Conservation (phyloP, 2,888 invertebrate species). For the Pseudococcus longispinus region DNA sequence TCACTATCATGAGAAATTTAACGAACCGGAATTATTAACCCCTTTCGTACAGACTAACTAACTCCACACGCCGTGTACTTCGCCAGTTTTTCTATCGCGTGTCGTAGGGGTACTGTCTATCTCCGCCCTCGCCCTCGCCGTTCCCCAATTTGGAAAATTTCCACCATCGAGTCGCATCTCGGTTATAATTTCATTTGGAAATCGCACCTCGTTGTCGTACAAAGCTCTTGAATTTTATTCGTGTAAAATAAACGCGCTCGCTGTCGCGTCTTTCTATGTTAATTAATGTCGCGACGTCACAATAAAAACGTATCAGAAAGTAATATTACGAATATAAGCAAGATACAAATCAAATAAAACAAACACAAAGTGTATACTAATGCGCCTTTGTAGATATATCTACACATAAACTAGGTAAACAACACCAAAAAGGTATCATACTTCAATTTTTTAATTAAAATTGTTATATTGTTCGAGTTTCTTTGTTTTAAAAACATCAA, state of each 20-base stretch:
- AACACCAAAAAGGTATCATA: not conserved
- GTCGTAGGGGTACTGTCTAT: too few relatives aligned
- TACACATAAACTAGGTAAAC: not conserved
- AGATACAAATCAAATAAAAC: slow-evolving; percentile 17
- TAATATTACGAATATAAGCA: slow-evolving; percentile 1
- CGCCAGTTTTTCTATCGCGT: slow-evolving; percentile 1
- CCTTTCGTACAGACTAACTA: slow-evolving; percentile 49
- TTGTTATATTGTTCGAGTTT: slow-evolving; percentile 8
- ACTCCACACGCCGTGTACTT: slow-evolving; percentile 13
- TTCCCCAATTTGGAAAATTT: slow-evolving; percentile 15
- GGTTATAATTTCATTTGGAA: slow-evolving; percentile 30
- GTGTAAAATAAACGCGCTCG: not conserved
- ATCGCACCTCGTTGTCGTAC: not conserved
- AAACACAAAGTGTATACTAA: slow-evolving; percentile 6
- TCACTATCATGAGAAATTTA: slow-evolving; percentile 52
- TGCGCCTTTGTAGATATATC: not conserved
- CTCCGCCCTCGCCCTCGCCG: not conserved
- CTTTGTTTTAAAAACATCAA: slow-evolving; percentile 14
- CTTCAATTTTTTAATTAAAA: slow-evolving; percentile 36
- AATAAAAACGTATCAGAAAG: slow-evolving; percentile 21
- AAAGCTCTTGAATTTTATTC: not conserved
- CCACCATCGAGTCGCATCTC: not conserved
- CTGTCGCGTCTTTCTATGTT: not conserved
- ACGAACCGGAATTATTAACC: slow-evolving; percentile 55
- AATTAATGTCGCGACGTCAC: not conserved